Evolutionary conservation across 2,888 invertebrate genomes (phyloP).

Genomic region (Aethes cnicana): DNA sequence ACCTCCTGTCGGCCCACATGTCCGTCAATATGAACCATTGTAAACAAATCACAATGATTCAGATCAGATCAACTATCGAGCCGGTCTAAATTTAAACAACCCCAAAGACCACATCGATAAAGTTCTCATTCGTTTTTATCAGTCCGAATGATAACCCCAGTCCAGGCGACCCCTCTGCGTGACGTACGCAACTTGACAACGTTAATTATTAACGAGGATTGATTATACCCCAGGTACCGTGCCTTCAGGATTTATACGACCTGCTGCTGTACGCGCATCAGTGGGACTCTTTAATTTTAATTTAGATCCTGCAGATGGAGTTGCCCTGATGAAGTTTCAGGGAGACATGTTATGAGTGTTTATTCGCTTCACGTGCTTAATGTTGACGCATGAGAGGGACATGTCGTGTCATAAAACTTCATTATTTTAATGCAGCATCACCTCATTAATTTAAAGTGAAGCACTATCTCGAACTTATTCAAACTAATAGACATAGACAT

Average conservation of each 20-base stretch:
- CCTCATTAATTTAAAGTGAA: too few relatives aligned
- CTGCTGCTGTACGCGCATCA: slow-evolving; percentile 18
- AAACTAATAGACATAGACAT: too few relatives aligned
- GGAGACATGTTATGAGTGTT: slow-evolving; percentile 18
- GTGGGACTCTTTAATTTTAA: slow-evolving; percentile 29
- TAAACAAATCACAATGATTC: too few relatives aligned
- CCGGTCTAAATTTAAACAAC: too few relatives aligned
- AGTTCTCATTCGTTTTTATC: slow-evolving; percentile 16
- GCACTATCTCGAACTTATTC: too few relatives aligned
- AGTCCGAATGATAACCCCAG: slow-evolving; percentile 28
- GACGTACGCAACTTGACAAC: slow-evolving; percentile 34
- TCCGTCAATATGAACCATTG: too few relatives aligned
- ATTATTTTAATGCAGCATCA: slow-evolving; percentile 16
- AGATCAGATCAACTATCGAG: too few relatives aligned
- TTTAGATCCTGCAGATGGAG: slow-evolving; percentile 27
- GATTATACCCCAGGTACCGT: slow-evolving; percentile 54
- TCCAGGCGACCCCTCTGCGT: slow-evolving; percentile 30
- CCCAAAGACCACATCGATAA: too few relatives aligned
- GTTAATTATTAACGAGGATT: slow-evolving; percentile 71
- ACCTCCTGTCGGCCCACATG: too few relatives aligned
- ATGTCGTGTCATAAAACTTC: slow-evolving; percentile 6
- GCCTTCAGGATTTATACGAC: slow-evolving; percentile 29
- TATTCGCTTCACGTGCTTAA: slow-evolving; percentile 20
- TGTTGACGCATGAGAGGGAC: background rate
- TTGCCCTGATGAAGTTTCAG: slow-evolving; percentile 18